A percentile compares a stretch with the other conserved stretches of the same genome.
Evolutionary conservation across 2,888 invertebrate species (phyloP).

Genomic region (Craniophora ligustri): DNA sequence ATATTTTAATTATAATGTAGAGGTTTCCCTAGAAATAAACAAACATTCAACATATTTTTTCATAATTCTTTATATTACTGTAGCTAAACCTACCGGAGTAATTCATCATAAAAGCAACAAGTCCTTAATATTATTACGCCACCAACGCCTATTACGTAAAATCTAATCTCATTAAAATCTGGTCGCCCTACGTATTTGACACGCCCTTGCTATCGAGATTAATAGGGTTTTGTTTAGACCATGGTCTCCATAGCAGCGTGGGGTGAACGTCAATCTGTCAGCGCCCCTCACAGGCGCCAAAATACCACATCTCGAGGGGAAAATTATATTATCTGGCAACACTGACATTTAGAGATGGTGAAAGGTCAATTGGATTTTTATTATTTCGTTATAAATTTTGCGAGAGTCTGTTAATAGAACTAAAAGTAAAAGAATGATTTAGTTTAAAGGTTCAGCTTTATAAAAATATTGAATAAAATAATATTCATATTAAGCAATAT

Average conservation of each 20-base stretch:
- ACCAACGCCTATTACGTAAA: conserved; percentile 45
- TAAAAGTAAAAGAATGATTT: too few species aligned
- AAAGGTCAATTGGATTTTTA: conserved; percentile 63
- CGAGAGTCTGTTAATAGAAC: too few species aligned
- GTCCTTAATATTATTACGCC: conserved; percentile 30
- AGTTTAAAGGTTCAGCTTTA: not conserved
- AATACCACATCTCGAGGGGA: conserved; percentile 86
- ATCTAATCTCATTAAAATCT: conserved; percentile 49
- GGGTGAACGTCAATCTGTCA: conserved; percentile 77
- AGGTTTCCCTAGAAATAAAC: too few species aligned
- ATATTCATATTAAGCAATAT: too few species aligned
- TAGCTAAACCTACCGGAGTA: not conserved
- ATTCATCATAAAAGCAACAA: conserved; percentile 23
- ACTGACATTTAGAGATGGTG: conserved; percentile 66
- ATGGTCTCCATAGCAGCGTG: conserved; percentile 79
- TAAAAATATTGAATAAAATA: too few species aligned
- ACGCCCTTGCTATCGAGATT: conserved; percentile 84
- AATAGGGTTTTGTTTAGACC: conserved; percentile 84
- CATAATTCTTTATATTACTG: too few species aligned
- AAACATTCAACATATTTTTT: too few species aligned
- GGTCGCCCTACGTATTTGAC: conserved; percentile 72
- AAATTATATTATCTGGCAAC: conserved; percentile 76
- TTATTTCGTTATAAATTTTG: conserved; percentile 30
- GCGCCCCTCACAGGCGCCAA: conserved; percentile 66
- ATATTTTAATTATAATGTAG: too few species aligned